Evolutionary conservation across 2,888 invertebrate species (phyloP).

Genomic region (Emmelina monodactyla): DNA sequence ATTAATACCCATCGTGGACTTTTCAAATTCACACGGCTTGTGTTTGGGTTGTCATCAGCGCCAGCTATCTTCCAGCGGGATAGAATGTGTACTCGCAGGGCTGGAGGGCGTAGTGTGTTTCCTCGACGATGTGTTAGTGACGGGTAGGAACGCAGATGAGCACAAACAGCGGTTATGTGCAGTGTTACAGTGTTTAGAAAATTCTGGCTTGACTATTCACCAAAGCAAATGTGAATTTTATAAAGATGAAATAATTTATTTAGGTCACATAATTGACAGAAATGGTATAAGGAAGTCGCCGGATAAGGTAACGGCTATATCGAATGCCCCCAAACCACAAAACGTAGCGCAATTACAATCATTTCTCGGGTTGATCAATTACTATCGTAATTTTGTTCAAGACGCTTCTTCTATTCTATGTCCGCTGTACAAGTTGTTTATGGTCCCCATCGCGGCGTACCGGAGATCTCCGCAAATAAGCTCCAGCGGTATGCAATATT

Average conservation of each 20-base stretch:
- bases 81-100: neutral
- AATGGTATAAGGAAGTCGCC: neutral
- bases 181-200: neutral
- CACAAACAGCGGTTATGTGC: neutral
- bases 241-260: neutral
- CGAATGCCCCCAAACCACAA: neutral
- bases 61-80: slow-evolving; percentile 4
- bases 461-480: neutral
- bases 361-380: neutral
- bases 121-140: neutral
- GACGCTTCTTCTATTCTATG: neutral
- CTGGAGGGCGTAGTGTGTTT: neutral
- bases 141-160: neutral
- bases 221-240: neutral
- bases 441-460: neutral
- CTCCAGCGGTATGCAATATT: neutral
- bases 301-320: neutral
- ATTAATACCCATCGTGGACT: slow-evolving; percentile 1
- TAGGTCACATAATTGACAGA: neutral
- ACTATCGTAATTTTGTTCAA: neutral
- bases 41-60: slow-evolving; percentile 3
- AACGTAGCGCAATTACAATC: neutral
- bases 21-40: slow-evolving; percentile 2
- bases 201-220: neutral
- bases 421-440: neutral